Base-by-base conservation (phyloP, 2,797 vertebrate species). In the Microhierax caerulescens region DNA sequence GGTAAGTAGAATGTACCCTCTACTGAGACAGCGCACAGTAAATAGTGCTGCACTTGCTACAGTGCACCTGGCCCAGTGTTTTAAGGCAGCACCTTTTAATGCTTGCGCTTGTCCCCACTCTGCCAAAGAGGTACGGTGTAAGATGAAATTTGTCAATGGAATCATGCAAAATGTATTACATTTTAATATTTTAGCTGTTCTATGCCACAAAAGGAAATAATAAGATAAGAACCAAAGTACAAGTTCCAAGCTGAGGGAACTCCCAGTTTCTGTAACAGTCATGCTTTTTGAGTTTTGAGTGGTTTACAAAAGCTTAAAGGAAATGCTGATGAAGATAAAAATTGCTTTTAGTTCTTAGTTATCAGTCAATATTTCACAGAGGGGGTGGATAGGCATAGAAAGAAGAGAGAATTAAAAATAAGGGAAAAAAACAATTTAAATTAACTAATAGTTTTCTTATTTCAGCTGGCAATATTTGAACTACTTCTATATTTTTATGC, bases 291-390 rank as follows among this genome's bases (percentile, higher is more conserved):
- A 92, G 41, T 41, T 92, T 60, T 82, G 41, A 45, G 28, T 48
- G 23, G n/a, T 88, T 93, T 77, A 64, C 37, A 90, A 79, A 90
- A 85, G 16, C 27, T 95, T 76, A 65, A 34, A 88, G 83, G 47
- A 95, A 95, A 84, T 45, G 30, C 34, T 68, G 61, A 37, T 50
- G 19, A 85, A 84, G 50, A 84, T 54, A 86, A 92, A 91, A 75
- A 56, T 28, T 63, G 3, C 17, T 91, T 93, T 77, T 50, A 36
- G 10, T 48, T 80, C 10, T 76, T 53, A 81, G 19, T 32, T 87
- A 73, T 59, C 45, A 68, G 30, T 48, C 27, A 79, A 37, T 73
- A 74, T 73, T 93, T 95, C 67, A 81, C 28, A 39, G 48, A 78
- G 48, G 7, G 51, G 17, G 32, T 82, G 18, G 57, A 37, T n/a